phyloP scores from a whole-genome alignment of 2,113 vertebrate genomes.

The Leiothrix lutea region DNA sequence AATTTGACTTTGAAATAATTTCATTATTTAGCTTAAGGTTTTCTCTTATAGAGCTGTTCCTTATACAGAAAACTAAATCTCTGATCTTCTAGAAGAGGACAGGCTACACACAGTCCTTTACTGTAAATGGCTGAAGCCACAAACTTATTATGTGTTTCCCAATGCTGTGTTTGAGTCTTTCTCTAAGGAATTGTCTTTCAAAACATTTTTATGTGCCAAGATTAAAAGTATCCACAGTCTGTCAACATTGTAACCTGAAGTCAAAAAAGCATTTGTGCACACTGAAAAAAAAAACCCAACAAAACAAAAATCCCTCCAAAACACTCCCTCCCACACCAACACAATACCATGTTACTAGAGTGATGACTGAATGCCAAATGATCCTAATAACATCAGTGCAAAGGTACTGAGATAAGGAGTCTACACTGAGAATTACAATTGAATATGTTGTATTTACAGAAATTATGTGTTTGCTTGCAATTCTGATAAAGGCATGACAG shows the following conservation, averaged over 20 bases:
- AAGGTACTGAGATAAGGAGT: not conserved
- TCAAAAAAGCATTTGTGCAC: not conserved
- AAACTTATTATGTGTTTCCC: not conserved
- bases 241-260: not conserved
- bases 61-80: not conserved
- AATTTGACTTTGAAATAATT: not conserved
- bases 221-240: not conserved
- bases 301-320: accelerated
- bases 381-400: not conserved
- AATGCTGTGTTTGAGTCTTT: not conserved
- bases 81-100: not conserved
- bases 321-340: not conserved
- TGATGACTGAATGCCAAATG: not conserved
- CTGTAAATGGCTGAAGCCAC: not conserved
- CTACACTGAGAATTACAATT: not conserved
- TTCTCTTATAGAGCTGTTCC: not conserved
- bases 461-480: not conserved
- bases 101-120: not conserved
- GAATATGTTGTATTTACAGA: not conserved
- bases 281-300: not conserved
- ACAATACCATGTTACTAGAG: accelerated
- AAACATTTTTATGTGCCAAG: not conserved
- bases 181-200: not conserved
- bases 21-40: not conserved
- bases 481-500: not conserved